A percentile compares a stretch with the other conserved stretches of the same genome.
Conservation (phyloP, 2,113 vertebrate species). For the Hyla sarda region DNA sequence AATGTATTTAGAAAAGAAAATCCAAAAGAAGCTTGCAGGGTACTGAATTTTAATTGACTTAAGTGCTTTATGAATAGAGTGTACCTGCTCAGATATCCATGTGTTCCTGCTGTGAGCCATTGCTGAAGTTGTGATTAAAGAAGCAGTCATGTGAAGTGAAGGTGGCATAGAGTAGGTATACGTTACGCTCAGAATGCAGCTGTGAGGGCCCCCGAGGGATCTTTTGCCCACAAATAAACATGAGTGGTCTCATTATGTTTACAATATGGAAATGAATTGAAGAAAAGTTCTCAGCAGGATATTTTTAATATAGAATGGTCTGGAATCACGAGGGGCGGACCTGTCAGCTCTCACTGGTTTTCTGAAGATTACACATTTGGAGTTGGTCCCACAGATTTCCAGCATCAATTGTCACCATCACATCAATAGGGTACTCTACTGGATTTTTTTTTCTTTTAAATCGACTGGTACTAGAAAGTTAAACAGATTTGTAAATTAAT, state of each 20-base stretch:
- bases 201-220: conserved; percentile 52
- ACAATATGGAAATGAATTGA: conserved; percentile 58
- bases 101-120: conserved; percentile 31
- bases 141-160: conserved; percentile 47
- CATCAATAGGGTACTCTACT: not conserved
- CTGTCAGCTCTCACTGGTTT: conserved; percentile 53
- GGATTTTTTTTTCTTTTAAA: too few relatives aligned
- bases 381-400: conserved; percentile 37
- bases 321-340: conserved; percentile 47
- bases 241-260: conserved; percentile 60
- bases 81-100: conserved; percentile 42
- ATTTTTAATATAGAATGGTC: conserved; percentile 55
- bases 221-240: conserved; percentile 58
- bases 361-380: conserved; percentile 40
- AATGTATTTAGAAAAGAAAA: conserved; percentile 28
- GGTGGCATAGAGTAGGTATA: conserved; percentile 28
- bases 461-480: too few relatives aligned
- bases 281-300: conserved; percentile 59
- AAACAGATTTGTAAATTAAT: too few relatives aligned
- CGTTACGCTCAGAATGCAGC: conserved; percentile 44
- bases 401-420: conserved; percentile 24
- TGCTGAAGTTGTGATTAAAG: conserved; percentile 49
- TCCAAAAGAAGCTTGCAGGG: conserved; percentile 17
- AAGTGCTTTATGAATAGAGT: conserved; percentile 35
- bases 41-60: conserved; percentile 35